These are phyloP conservation scores for Cotesia congregata DNA, from an alignment of 2,888 invertebrate species.

Conservation along the genomic window DNA sequence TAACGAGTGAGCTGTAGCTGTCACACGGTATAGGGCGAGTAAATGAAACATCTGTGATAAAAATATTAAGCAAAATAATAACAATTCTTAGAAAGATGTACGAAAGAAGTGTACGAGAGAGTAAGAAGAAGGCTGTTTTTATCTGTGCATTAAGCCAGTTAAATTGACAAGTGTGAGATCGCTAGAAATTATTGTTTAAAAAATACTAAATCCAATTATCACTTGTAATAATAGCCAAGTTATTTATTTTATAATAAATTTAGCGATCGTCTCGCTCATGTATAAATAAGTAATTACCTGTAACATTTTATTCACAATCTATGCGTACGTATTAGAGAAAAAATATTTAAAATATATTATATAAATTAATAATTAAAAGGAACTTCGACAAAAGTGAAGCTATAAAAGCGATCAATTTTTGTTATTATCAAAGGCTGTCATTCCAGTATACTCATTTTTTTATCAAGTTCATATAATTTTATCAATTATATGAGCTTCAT, in stretches of 20 bases:
- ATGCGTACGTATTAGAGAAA: slow-evolving; percentile 8
- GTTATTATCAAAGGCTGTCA: slow-evolving; percentile 27
- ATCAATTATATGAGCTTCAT: slow-evolving; percentile 29
- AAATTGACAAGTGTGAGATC: slow-evolving; percentile 46
- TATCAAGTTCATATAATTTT: background rate
- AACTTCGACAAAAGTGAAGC: slow-evolving; percentile 36
- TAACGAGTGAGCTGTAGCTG: slow-evolving; percentile 44
- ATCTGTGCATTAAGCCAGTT: slow-evolving; percentile 49
- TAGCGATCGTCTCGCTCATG: background rate
- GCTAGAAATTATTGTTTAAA: slow-evolving; percentile 42
- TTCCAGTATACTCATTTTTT: slow-evolving; percentile 24
- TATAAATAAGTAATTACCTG: slow-evolving; percentile 2
- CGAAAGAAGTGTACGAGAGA: slow-evolving; percentile 44
- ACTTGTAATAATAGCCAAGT: background rate
- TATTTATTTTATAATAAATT: background rate
- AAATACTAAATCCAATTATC: background rate
- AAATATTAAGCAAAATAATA: slow-evolving; percentile 44
- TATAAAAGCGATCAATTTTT: slow-evolving; percentile 9
- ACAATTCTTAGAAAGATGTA: slow-evolving; percentile 54
- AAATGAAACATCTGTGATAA: slow-evolving; percentile 73
- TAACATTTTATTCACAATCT: background rate
- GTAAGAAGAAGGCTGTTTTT: slow-evolving; percentile 49
- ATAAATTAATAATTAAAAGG: slow-evolving; percentile 23
- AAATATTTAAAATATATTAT: slow-evolving; percentile 35
- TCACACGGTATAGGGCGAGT: slow-evolving; percentile 47